Conservation (phyloP, 2,888 invertebrate genomes). For the Drosophila sordidapex region DNA sequence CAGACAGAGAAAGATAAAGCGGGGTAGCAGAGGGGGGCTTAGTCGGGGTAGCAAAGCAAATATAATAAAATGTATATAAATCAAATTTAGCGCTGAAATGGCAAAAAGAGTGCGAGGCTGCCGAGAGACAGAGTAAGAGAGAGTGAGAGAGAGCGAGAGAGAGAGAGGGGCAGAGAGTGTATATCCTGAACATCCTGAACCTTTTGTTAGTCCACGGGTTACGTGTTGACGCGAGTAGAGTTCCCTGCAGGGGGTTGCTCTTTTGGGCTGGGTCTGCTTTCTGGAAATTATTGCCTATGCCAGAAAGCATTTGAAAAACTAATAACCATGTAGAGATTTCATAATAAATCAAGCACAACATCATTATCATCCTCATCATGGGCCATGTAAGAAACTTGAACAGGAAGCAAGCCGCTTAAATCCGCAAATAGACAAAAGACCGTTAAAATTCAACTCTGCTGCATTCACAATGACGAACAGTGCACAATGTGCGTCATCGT, state of each 20-base stretch:
- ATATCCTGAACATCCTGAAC: slow-evolving; percentile 17
- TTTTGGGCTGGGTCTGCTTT: slow-evolving; percentile 21
- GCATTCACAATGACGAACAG: slow-evolving; percentile 41
- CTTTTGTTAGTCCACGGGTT: slow-evolving; percentile 40
- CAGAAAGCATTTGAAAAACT: slow-evolving; percentile 64
- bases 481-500: slow-evolving; percentile 45
- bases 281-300: slow-evolving; percentile 68
- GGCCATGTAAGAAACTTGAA: slow-evolving; percentile 23
- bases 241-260: slow-evolving; percentile 52
- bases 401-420: slow-evolving; percentile 35
- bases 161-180: not conserved
- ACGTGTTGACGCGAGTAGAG: slow-evolving; percentile 39
- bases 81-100: slow-evolving; percentile 77
- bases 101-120: slow-evolving; percentile 57
- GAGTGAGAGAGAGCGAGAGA: slow-evolving; percentile 1
- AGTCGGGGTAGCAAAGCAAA: slow-evolving; percentile 55
- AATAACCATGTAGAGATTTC: slow-evolving; percentile 79
- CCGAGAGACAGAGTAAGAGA: slow-evolving; percentile 3
- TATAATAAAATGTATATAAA: slow-evolving; percentile 79
- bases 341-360: slow-evolving; percentile 75
- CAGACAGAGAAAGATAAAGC: not conserved
- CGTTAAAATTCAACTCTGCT: slow-evolving; percentile 33
- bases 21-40: not conserved
- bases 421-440: slow-evolving; percentile 52
- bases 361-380: slow-evolving; percentile 30